Base-by-base conservation (phyloP, 2,797 vertebrate species). In the Fistularia commersonii region DNA sequence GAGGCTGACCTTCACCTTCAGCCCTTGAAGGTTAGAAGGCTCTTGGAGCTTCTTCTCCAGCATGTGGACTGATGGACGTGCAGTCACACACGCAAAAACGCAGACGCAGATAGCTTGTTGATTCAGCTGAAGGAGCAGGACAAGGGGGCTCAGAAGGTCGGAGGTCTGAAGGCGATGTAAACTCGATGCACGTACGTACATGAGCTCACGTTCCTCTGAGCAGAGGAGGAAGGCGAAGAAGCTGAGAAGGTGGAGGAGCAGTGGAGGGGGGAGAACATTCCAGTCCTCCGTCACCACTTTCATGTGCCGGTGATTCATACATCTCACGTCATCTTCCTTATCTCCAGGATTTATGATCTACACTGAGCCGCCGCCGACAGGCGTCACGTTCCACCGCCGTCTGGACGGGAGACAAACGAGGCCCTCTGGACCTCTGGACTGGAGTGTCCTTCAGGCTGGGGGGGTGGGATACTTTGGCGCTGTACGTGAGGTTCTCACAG, bases 41-140 rank as follows among this genome's bases (percentile, higher is more conserved):
- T 3, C 34, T 40, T 37, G 32, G 42, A 35, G 44, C 56, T 53
- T 59, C 11, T 62, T 58, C 34, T 36, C 48, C 11, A 14, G 34
- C 41, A 32, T 63, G 65, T 57, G 64, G 41, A 60, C 36, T 32
- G 47, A 65, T 40, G 49, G 73, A 76, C 66, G 54, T 70, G 66
- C 37, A 52, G 49, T 52, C 43, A 56, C 10, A 51, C 8, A 37
- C 38, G 4, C 36, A 47, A 53, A 61, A 47, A 39, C 48, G 45
- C 40, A 49, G 8, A 37, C 35, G 8, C 49, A 60, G 42, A 11
- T 44, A 50, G 55, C 45, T 59, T 83, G 76, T 83, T 81, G 61
- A 69, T 80, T 57, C 82, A 88, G 84, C 82, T 86, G 86, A 80
- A 53, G 8, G 62, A 34, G 6, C 38, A 64, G 37, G 61, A 54